These are phyloP conservation scores for Pelagia noctiluca DNA, from an alignment of 30 jellyfish, hydroid and myxozoan genomes.

Conservation along the genomic window DNA sequence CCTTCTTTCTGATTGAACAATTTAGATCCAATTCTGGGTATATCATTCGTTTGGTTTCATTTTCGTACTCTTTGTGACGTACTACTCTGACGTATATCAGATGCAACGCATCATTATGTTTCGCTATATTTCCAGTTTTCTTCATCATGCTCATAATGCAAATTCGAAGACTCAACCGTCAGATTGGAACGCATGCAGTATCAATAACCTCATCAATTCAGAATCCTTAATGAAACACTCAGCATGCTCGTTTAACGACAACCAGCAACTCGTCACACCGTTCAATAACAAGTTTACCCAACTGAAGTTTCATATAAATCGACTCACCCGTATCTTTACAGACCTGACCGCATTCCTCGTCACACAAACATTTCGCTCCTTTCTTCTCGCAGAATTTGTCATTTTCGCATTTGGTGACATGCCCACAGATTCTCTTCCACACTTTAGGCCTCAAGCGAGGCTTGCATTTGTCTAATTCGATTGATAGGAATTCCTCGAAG, in stretches of 20 bases:
- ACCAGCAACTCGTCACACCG: neutral
- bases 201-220: too few species aligned
- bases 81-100: too few species aligned
- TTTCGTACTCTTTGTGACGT: too few species aligned
- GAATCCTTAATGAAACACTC: too few species aligned
- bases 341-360: slow-evolving; percentile 83
- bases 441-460: slow-evolving; percentile 85
- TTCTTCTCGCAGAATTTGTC: slow-evolving; percentile 81
- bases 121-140: too few species aligned
- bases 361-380: slow-evolving; percentile 86
- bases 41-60: too few species aligned
- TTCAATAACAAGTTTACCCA: neutral
- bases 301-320: slow-evolving; percentile 8
- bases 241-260: neutral
- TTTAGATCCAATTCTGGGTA: too few species aligned
- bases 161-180: too few species aligned
- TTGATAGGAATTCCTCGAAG: slow-evolving; percentile 67
- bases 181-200: too few species aligned
- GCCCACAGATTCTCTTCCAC: slow-evolving; percentile 72
- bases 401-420: slow-evolving; percentile 80
- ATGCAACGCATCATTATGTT: too few species aligned
- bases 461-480: slow-evolving; percentile 75
- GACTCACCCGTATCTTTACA: slow-evolving; percentile 80
- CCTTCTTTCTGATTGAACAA: too few species aligned
- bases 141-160: too few species aligned